phyloP scores from a whole-genome alignment of 2,888 invertebrate species.

The Agrotis clavis region DNA sequence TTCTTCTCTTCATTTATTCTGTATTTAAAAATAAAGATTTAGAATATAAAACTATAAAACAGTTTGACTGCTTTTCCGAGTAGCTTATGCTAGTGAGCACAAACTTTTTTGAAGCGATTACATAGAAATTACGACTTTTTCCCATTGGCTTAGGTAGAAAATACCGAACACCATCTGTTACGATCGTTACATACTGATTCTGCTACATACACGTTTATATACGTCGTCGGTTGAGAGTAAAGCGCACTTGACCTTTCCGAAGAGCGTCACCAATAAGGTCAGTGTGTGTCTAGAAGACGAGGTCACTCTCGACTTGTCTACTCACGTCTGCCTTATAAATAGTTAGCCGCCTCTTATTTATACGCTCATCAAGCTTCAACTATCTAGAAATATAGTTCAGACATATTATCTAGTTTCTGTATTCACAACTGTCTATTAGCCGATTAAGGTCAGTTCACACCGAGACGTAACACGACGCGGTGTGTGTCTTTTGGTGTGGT shows the following conservation, averaged over 20 bases:
- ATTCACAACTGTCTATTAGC: no score
- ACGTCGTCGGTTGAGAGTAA: background rate
- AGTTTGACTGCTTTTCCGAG: no score
- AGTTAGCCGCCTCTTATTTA: background rate
- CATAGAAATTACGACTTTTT: background rate
- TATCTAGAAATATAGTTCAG: background rate
- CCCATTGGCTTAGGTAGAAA: background rate
- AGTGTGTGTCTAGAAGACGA: constrained; percentile 1
- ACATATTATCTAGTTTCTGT: no score
- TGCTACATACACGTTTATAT: background rate
- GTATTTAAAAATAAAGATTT: no score
- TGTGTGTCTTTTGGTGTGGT: no score
- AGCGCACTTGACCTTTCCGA: background rate
- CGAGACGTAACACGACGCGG: no score
- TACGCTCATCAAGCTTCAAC: background rate
- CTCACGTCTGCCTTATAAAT: background rate
- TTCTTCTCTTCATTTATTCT: no score
- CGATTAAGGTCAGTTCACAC: no score
- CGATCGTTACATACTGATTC: background rate
- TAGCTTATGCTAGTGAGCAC: no score
- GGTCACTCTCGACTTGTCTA: background rate
- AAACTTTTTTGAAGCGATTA: no score
- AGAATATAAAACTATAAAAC: no score
- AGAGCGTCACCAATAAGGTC: background rate
- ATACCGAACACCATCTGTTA: background rate